Percentiles rank a stretch among this genome's conserved stretches.
Evolutionary conservation across 53 echinoderm and acorn worm genomes (phyloP).

Genomic region (Paracentrotus lividus): DNA sequence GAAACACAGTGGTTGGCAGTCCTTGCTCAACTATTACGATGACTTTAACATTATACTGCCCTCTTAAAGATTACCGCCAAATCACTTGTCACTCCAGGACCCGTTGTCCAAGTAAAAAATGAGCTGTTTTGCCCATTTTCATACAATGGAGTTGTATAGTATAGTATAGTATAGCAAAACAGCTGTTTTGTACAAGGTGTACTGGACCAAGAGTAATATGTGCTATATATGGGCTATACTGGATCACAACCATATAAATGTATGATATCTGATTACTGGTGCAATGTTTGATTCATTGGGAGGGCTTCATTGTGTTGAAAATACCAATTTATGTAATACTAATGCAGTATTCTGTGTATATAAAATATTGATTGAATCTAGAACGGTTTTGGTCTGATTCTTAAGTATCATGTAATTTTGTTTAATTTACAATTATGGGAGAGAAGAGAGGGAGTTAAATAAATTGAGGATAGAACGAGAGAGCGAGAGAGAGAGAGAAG

Average conservation of each 20-base stretch:
- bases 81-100: no score
- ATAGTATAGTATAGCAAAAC: no score
- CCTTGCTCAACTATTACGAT: neutral
- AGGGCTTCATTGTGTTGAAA: neutral
- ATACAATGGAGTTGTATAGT: no score
- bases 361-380: slow-evolving; percentile 41
- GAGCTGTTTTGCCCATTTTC: no score
- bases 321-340: neutral
- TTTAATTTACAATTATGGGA: neutral
- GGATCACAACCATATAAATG: no score
- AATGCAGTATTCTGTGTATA: slow-evolving; percentile 29
- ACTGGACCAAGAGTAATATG: no score
- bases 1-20: neutral
- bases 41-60: neutral
- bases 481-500: neutral
- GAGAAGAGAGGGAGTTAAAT: neutral
- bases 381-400: neutral
- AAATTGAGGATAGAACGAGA: neutral
- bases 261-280: neutral
- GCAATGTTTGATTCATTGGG: neutral
- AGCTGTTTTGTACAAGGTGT: no score
- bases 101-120: no score
- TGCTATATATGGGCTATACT: no score
- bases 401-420: neutral
- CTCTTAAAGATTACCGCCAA: no score